Evolutionary conservation across 2,797 vertebrate genomes (phyloP).

Genomic region (Monodelphis domestica): DNA sequence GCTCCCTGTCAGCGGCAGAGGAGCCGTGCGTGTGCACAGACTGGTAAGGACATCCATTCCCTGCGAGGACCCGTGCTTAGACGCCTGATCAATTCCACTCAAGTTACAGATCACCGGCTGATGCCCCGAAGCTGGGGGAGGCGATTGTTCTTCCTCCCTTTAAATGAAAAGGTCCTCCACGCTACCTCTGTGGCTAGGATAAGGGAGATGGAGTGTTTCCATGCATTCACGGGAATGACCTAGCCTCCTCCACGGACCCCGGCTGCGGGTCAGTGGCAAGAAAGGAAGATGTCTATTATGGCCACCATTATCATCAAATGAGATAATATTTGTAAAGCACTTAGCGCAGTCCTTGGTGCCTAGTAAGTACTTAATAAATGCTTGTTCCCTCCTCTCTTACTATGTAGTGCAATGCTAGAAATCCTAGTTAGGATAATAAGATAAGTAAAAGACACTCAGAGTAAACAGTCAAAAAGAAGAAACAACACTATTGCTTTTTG

Average conservation of each 20-base stretch:
- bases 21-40: too few relatives aligned
- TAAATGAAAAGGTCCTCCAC: not conserved
- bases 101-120: not conserved
- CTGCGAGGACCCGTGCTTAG: conserved; percentile 7
- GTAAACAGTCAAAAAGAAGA: not conserved
- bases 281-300: not conserved
- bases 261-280: not conserved
- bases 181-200: not conserved
- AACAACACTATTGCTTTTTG: not conserved
- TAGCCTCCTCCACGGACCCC: not conserved
- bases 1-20: conserved; percentile 26
- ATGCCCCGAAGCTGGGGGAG: not conserved
- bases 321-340: not conserved
- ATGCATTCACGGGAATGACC: not conserved
- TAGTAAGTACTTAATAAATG: not conserved
- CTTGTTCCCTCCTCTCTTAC: not conserved
- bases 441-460: not conserved
- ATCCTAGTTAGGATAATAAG: not conserved
- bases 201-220: not conserved
- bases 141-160: not conserved
- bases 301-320: not conserved
- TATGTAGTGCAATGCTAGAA: not conserved
- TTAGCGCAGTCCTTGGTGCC: not conserved
- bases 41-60: conserved; percentile 56
- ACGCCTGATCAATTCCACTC: not conserved